A percentile compares a stretch with the other conserved stretches of the same genome.
phyloP scores from a whole-genome alignment of 2,888 invertebrate genomes.

The Gari tellinella region DNA sequence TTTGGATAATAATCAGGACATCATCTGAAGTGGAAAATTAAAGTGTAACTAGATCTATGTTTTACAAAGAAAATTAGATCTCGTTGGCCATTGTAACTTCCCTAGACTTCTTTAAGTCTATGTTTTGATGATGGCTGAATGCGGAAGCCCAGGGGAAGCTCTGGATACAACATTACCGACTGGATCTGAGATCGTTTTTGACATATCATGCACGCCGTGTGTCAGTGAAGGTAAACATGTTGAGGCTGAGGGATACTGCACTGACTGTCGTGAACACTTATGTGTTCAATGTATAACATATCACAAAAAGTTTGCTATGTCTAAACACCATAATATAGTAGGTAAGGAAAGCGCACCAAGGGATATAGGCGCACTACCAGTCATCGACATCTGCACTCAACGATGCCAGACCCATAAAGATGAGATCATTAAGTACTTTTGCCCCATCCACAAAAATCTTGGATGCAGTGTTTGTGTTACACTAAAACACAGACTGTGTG shows the following conservation, averaged over 20 bases:
- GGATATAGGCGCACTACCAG: not conserved
- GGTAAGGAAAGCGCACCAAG: not conserved
- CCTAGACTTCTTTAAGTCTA: too few species aligned
- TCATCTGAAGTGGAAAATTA: too few species aligned
- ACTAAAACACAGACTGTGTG: slow-evolving; percentile 6
- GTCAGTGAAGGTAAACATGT: not conserved
- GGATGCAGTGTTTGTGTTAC: slow-evolving; percentile 16
- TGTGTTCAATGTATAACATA: not conserved
- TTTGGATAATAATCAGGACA: too few species aligned
- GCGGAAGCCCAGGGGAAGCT: too few species aligned
- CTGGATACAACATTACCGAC: too few species aligned
- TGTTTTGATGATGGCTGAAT: too few species aligned
- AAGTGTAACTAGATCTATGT: too few species aligned
- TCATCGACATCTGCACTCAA: not conserved
- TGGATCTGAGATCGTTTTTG: too few species aligned
- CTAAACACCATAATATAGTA: not conserved
- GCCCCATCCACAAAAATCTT: slow-evolving; percentile 9
- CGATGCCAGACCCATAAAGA: not conserved
- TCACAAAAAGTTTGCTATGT: slow-evolving; percentile 4
- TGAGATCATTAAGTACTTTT: slow-evolving; percentile 14
- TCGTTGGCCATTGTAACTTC: too few species aligned
- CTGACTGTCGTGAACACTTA: slow-evolving; percentile 7
- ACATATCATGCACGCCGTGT: not conserved
- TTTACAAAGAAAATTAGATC: too few species aligned
- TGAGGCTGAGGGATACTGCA: slow-evolving; percentile 8